Base-by-base conservation (phyloP, 2,888 invertebrate species). In the Drosophila anceps region DNA sequence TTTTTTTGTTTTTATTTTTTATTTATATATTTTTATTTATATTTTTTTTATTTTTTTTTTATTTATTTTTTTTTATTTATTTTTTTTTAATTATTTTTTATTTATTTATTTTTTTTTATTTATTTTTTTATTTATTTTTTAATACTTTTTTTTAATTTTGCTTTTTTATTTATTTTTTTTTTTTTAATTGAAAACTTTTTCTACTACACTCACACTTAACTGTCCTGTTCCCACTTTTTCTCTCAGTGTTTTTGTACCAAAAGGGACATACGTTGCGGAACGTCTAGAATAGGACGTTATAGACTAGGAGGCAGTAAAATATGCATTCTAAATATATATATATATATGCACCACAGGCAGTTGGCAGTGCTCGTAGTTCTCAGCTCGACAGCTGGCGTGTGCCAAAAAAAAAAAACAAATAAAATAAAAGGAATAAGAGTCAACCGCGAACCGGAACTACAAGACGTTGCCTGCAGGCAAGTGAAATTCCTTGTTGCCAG, bases 321-420 rank as follows among this genome's bases (percentile, higher is more conserved):
- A 33, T 66, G 31, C 66, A 67, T 59, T 24, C 33, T 35, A 51
- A 18, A 63, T 24, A 33, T 24, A 44, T 31, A 8, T 27, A 46
- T 15, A 15, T 41, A 39, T 39, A n/a, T 20, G 13, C 31, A 20
- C 33, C 27, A 41, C 58, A 44, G 50, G 51, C 76, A 65, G 76
- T 76, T 80, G 69, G 54, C 53, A 33, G 31, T 50, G 31, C 31
- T 33, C 24, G 66, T 61, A 44, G 54, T 63, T 78, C 60, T 73
- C 50, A 13, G 13, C 44, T 39, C 74, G 70, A 81, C 88, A 88
- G 84, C 81, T 84, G 88, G 86, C 84, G 85, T 85, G 84, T 85
- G 84, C 81, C 88, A 68, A 73, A 73, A 73, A 80, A 48, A 33
- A 57, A 58, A 24, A 37, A 20, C 48, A 18, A 13, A 31, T 24